Evolutionary conservation across 2,797 vertebrate genomes (phyloP), one percentile per base, ranked within the genome.

Genomic region (Cuniculus paca): DNA sequence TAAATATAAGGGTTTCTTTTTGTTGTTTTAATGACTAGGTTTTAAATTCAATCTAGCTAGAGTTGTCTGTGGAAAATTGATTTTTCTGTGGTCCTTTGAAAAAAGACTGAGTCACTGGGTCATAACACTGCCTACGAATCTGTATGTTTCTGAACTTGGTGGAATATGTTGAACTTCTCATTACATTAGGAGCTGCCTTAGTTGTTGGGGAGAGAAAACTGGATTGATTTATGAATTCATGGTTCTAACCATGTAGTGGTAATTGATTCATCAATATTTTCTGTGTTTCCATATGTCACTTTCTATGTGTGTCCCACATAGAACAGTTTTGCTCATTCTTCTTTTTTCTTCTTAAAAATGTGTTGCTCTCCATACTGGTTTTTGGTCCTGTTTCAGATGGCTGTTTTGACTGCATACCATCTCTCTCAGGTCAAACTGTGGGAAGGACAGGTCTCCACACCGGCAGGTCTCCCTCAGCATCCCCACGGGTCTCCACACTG

Each of bases 1-100:
- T 28, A 58, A 39, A 58, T 16, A 65, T 3, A 56, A 61, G 2
- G 26, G 10, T 3, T 52, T 26, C 36, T 83, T 84, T 63, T 20
- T n/a, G 36, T 86, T 72, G 17, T 78, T 81, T 75, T 42, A 85
- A 72, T 56, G 60, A 83, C 16, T 31, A 42, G 60, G 24, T 85
- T 94, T 93, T n/a, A 52, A 81, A 60, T 95, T 87, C n/a, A 60
- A 17, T 72, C 22, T 86, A 16, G 5, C 26, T 70, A n/a, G 83
- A 58, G 12, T 58, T 68, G 5, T 88, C 52, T 31, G 28, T 60
- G 11, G 78, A 56, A 88, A 74, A 39, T 28, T 26, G 20, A 45
- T 42, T 90, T 78, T 72, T 77, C 45, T 42, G 22, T 20, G 6
- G 34, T 56, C 85, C 48, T 87, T 61, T 65, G 24, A 58, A 39